Evolutionary conservation across 2,113 vertebrate species (phyloP).

Genomic region (Pituophis catenifer): DNA sequence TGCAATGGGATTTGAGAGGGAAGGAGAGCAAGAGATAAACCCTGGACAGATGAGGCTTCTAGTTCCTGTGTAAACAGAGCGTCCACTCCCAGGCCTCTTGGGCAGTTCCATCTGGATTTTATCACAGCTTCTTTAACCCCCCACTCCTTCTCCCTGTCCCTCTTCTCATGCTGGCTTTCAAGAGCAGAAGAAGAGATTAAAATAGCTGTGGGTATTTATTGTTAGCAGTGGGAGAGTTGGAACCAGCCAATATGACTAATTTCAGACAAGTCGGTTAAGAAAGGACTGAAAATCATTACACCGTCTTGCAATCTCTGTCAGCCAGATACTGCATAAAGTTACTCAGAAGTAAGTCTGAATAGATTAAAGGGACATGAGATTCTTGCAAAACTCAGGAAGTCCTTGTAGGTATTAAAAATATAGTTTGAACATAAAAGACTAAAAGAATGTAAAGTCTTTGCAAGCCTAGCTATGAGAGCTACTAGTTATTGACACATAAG

Average conservation of each 20-base stretch:
- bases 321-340: background rate
- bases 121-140: background rate
- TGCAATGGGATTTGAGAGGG: background rate
- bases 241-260: background rate
- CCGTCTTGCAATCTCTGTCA: background rate
- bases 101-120: slow-evolving; percentile 5
- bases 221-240: background rate
- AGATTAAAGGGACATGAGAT: background rate
- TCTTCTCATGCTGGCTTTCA: slow-evolving; percentile 2
- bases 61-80: slow-evolving; percentile 10
- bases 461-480: background rate
- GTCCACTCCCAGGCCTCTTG: slow-evolving; percentile 10
- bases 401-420: background rate
- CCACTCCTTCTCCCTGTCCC: background rate
- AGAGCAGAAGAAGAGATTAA: background rate
- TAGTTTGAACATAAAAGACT: too few relatives aligned
- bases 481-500: background rate
- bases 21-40: background rate
- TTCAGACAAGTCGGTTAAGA: background rate
- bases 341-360: background rate
- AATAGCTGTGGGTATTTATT: background rate
- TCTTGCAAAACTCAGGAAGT: background rate
- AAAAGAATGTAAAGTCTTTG: background rate
- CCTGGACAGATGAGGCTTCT: background rate
- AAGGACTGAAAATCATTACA: background rate